These are phyloP conservation scores for Periophthalmus modestus DNA, from an alignment of 2,113 vertebrate genomes.

Conservation along the genomic window DNA sequence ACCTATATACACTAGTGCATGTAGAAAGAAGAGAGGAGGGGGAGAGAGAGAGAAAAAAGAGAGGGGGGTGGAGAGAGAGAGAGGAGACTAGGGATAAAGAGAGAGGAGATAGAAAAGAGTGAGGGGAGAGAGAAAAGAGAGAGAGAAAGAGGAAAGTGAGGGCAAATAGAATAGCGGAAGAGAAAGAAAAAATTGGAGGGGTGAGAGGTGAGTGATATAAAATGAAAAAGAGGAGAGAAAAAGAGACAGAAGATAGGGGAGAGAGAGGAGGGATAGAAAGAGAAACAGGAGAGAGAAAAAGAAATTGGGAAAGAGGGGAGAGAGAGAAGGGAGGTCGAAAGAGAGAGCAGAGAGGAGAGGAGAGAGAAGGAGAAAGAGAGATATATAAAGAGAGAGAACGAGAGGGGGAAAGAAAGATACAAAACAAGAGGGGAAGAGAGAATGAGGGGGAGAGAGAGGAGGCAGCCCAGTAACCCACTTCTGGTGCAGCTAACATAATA, in stretches of 20 bases:
- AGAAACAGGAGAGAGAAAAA: no score
- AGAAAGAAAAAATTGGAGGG: not conserved
- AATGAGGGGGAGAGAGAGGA: not conserved
- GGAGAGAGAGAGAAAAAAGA: not conserved
- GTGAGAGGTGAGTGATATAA: no score
- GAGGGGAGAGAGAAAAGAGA: no score
- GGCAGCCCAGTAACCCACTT: constrained; percentile 75
- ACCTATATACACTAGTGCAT: constrained; percentile 31
- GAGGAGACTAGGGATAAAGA: no score
- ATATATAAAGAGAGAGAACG: no score
- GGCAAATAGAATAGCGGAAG: no score
- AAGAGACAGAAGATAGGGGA: no score
- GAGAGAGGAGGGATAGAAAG: no score
- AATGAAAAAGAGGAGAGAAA: not conserved
- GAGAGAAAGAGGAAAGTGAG: no score
- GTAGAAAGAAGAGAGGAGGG: not conserved
- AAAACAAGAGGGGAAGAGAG: not conserved
- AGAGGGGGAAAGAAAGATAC: not conserved
- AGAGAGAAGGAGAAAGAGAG: not conserved
- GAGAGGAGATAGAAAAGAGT: no score
- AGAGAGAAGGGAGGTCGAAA: not conserved
- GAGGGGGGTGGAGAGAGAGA: no score
- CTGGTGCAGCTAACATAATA: constrained; percentile 68
- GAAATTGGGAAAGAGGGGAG: no score
- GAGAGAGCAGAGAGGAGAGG: not conserved